These are phyloP conservation scores for Actinernus sp. DNA, from an alignment of 92 coral and sea anemone genomes.

Conservation along the genomic window DNA sequence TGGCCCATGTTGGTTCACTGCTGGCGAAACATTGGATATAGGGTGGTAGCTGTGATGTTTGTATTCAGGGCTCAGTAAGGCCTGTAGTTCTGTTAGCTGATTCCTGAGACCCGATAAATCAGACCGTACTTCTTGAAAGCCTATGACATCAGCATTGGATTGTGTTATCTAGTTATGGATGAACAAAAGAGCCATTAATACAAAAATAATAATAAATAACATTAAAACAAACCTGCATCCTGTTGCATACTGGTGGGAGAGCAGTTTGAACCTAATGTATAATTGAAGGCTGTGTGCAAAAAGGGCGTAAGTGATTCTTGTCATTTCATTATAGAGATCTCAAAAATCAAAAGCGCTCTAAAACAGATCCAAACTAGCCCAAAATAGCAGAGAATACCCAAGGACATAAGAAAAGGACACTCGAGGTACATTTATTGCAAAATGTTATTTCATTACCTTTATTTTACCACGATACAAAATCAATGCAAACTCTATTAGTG, in stretches of 20 bases:
- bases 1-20: slow-evolving; percentile 65
- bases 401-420: no score
- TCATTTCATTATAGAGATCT: no score
- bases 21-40: slow-evolving; percentile 55
- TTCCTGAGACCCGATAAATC: slow-evolving; percentile 68
- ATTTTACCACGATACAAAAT: no score
- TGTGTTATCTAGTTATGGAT: slow-evolving; percentile 75
- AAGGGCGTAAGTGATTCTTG: no score
- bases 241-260: background rate
- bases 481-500: no score
- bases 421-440: no score
- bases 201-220: background rate
- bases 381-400: no score
- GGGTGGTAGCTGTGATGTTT: slow-evolving; percentile 71
- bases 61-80: slow-evolving; percentile 66
- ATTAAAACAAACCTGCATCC: background rate
- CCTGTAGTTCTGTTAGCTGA: slow-evolving; percentile 77
- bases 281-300: no score
- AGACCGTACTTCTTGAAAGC: slow-evolving; percentile 95
- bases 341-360: no score
- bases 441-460: no score
- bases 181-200: background rate
- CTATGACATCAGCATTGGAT: slow-evolving; percentile 86
- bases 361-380: no score
- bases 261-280: no score